Evolutionary conservation across 2,797 vertebrate genomes (phyloP).

Genomic region (Neosilurus mollespiculum): DNA sequence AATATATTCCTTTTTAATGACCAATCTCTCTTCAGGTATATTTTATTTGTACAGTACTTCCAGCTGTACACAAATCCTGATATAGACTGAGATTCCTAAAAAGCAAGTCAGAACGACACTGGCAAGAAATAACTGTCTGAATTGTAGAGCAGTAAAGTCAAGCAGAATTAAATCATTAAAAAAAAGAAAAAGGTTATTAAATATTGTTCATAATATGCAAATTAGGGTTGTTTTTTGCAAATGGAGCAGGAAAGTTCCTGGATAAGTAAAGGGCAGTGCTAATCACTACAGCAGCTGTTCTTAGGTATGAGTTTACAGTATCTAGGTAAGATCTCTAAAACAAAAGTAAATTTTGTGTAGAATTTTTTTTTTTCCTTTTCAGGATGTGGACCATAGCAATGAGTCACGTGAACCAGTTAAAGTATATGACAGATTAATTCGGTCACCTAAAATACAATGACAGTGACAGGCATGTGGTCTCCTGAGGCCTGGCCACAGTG

Average conservation of each 20-base stretch:
- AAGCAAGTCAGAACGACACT: not conserved
- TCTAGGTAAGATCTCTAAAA: not conserved
- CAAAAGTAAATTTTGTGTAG: not conserved
- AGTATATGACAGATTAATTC: not conserved
- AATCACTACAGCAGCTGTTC: not conserved
- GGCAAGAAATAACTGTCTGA: not conserved
- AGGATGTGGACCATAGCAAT: not conserved
- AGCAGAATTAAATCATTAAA: not conserved
- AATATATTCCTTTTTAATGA: too few relatives aligned
- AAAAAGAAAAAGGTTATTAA: not conserved
- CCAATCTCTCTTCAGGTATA: not conserved
- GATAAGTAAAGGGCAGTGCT: not conserved
- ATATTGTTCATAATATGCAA: not conserved
- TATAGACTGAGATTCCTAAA: not conserved
- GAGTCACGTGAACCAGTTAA: not conserved
- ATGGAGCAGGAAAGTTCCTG: not conserved
- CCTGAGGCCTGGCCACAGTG: conserved; percentile 49
- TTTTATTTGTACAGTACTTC: not conserved
- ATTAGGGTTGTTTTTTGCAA: not conserved
- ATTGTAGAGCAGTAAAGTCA: not conserved
- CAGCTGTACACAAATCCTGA: not conserved
- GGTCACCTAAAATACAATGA: not conserved
- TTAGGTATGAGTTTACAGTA: not conserved
- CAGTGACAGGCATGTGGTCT: conserved; percentile 30
- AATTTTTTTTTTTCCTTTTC: not conserved